Evolutionary conservation across 2,888 invertebrate genomes (phyloP).

Genomic region (Synanthedon andrenaeformis): DNA sequence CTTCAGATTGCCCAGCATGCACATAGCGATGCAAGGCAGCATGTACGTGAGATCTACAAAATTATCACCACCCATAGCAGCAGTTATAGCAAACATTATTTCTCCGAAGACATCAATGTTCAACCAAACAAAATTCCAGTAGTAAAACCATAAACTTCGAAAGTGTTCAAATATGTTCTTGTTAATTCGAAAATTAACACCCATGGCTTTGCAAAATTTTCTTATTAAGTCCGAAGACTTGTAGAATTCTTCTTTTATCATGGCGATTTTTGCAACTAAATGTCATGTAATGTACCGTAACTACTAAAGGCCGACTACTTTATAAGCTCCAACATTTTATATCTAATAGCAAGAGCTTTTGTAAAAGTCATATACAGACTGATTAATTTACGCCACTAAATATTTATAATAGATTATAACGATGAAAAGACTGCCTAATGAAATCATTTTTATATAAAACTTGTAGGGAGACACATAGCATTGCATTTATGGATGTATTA

Average conservation of each 20-base stretch:
- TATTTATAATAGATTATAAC: too few species aligned
- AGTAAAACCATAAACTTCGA: not conserved
- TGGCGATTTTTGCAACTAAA: not conserved
- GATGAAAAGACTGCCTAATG: too few species aligned
- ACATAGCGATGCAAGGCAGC: not conserved
- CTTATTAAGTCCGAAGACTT: not conserved
- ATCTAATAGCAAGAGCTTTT: too few species aligned
- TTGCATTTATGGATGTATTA: too few species aligned
- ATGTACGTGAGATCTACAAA: not conserved
- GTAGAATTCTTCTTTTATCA: not conserved
- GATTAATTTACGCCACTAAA: too few species aligned
- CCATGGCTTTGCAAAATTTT: not conserved
- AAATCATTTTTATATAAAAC: too few species aligned
- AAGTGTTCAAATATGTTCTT: not conserved
- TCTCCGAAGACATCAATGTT: not conserved
- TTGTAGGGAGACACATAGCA: too few species aligned
- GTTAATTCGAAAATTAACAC: not conserved
- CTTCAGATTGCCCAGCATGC: not conserved
- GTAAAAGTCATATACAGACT: too few species aligned
- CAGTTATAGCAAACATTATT: not conserved
- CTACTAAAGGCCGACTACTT: too few species aligned
- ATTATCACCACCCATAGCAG: not conserved
- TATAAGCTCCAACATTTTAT: too few species aligned
- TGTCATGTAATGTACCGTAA: too few species aligned
- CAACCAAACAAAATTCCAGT: not conserved